Base-by-base conservation (phyloP, 2,113 vertebrate species). In the Cnemophilus loriae region DNA sequence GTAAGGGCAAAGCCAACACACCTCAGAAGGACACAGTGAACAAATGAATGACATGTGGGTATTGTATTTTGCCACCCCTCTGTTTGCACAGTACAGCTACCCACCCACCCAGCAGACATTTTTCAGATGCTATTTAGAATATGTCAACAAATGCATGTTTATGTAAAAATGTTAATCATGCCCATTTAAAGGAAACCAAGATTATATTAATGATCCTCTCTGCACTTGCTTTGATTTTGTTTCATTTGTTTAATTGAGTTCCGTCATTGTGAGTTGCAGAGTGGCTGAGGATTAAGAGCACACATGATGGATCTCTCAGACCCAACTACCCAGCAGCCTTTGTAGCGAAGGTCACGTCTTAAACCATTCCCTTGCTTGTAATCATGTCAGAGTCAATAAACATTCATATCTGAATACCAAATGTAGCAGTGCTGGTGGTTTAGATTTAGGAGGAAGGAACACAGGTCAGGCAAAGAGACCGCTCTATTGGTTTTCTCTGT, bases 341-440 rank as follows among this genome's bases (percentile, higher is more conserved):
- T 86, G 56, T 83, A 87, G 84, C 0, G 1, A 95, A 96, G 95
- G 95, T 94, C 96, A 96, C 2, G 0, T 87, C 85, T 93, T 75
- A 89, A 96, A 89, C 75, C 41, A 70, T 90, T 96, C 65, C 64
- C 83, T 85, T 57, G 70, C 91, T 93, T 1, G 1, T 89, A 96
- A 90, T 84, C 80, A 83, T 73, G 93, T 93, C 97, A 96, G 82
- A 93, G 70, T 95, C 87, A 96, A 95, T 95, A 97, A 95, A 88
- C 49, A 61, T 86, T 96, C 89, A 30, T 87, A 90, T 80, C 87
- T 89, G 46, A 93, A 85, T 92, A 86, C 57, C 87, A 83, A 94
- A 78, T 55, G 63, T 59, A 93, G 87, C 90, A 88, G 69, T 41
- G 37, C 86, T 82, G 55, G 87, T 93, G 90, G 68, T 89, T 97